Percentiles rank a stretch among this genome's conserved stretches.
Evolutionary conservation across 2,797 vertebrate genomes (phyloP).

Genomic region (Mus spretus): DNA sequence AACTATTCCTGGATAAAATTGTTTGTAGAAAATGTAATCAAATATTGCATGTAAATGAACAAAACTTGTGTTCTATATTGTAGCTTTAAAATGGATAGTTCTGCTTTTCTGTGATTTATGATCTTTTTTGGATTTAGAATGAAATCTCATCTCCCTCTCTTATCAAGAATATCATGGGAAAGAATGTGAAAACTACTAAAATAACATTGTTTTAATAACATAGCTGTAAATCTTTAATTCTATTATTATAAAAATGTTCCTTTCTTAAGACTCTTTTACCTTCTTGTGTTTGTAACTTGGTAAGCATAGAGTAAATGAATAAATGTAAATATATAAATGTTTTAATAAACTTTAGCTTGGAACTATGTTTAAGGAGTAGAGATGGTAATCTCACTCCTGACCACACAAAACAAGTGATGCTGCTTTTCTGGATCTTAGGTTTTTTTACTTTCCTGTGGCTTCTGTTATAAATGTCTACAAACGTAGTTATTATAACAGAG

Average conservation of each 20-base stretch:
- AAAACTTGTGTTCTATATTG: background rate
- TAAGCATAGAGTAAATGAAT: background rate
- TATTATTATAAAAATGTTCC: background rate
- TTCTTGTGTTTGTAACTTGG: background rate
- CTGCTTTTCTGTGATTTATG: background rate
- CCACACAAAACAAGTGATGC: background rate
- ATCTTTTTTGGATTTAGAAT: background rate
- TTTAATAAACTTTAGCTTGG: background rate
- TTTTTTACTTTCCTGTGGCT: background rate
- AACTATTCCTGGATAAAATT: background rate
- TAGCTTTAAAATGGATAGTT: background rate
- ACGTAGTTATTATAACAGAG: background rate
- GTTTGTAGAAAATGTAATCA: background rate
- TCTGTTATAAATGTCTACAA: background rate
- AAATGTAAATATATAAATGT: background rate
- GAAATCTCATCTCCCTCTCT: background rate
- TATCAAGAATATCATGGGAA: background rate
- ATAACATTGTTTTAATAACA: background rate
- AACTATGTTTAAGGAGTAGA: background rate
- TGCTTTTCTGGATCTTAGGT: background rate
- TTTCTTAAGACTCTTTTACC: background rate
- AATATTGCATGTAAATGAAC: background rate
- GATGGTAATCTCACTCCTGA: background rate
- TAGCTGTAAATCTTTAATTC: background rate
- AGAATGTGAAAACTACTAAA: background rate